Conservation (phyloP, 2,113 vertebrate species). For the Calonectris borealis region DNA sequence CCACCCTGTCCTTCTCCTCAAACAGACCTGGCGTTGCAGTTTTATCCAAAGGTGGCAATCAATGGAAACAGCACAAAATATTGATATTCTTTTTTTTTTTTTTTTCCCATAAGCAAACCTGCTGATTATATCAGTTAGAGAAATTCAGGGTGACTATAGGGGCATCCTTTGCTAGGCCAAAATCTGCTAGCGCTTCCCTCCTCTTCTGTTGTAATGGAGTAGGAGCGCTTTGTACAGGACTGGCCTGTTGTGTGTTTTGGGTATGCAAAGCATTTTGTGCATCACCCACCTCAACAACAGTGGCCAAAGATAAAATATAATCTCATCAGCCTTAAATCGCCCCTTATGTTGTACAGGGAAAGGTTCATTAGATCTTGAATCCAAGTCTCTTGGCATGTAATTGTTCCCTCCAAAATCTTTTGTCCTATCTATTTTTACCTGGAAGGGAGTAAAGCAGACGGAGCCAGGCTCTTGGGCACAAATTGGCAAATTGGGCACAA, state of each 20-base stretch:
- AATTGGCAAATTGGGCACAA: background rate
- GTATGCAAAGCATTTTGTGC: background rate
- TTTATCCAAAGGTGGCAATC: background rate
- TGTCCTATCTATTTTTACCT: background rate
- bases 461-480: background rate
- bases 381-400: background rate
- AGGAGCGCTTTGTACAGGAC: background rate
- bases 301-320: background rate
- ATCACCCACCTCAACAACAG: background rate
- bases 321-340: background rate
- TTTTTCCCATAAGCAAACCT: background rate
- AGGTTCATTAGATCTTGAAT: background rate
- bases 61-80: background rate
- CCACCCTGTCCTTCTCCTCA: background rate
- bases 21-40: background rate
- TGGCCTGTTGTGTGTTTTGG: background rate
- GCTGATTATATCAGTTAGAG: background rate
- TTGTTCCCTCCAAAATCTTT: background rate
- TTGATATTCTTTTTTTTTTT: background rate
- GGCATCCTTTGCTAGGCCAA: background rate
- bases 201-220: background rate
- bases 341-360: background rate
- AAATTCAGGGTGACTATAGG: background rate
- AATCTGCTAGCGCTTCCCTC: background rate
- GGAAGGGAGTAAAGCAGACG: background rate